A percentile compares a stretch with the other conserved stretches of the same genome.
phyloP scores from a whole-genome alignment of 2,797 vertebrate species.

The Acanthopagrus latus region DNA sequence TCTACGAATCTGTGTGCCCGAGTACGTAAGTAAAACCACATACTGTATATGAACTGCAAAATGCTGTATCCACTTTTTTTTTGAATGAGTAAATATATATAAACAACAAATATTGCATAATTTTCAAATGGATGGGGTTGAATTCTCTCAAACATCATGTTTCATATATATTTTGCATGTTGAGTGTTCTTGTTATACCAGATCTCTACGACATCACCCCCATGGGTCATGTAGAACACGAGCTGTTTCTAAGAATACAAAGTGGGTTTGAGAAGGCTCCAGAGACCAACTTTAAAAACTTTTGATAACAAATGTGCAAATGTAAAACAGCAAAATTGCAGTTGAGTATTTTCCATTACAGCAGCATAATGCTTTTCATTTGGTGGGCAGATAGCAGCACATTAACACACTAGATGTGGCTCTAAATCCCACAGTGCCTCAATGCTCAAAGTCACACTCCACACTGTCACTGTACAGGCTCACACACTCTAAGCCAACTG shows the following conservation, averaged over 20 bases:
- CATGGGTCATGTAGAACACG: not conserved
- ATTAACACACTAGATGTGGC: slow-evolving; percentile 31
- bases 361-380: slow-evolving; percentile 12
- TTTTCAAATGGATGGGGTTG: not conserved
- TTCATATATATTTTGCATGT: not conserved
- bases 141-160: not conserved
- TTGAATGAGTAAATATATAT: not conserved
- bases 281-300: not conserved
- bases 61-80: not conserved
- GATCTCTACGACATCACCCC: not conserved
- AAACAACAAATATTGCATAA: too few species aligned
- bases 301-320: slow-evolving; percentile 7
- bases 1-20: slow-evolving; percentile 26
- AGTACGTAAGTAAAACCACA: not conserved
- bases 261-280: not conserved
- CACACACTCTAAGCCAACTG: slow-evolving; percentile 32
- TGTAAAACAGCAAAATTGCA: slow-evolving; percentile 18
- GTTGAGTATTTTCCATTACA: slow-evolving; percentile 7
- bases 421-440: not conserved
- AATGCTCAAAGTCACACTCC: slow-evolving; percentile 41
- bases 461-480: slow-evolving; percentile 40
- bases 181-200: not conserved
- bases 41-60: not conserved
- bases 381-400: not conserved
- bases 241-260: not conserved